Base-by-base conservation (phyloP, 2,888 invertebrate genomes). In the Dusona sp. region DNA sequence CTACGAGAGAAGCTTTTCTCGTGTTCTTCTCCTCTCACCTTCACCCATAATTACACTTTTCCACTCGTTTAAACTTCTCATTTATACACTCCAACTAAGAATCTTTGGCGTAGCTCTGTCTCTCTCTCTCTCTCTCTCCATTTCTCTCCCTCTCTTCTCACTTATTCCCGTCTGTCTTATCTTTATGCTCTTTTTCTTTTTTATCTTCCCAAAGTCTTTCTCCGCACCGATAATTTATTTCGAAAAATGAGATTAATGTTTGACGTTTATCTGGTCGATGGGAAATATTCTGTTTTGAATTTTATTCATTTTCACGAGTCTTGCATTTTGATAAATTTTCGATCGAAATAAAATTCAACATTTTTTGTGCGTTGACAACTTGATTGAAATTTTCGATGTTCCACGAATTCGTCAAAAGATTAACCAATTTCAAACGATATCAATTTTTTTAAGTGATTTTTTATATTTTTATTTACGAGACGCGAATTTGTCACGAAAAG, bases 1-100 rank as follows among this genome's bases (percentile, higher is more conserved):
- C 54, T 22, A 33, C 42, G 25, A 48, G 85, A 85, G 77, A 79
- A 87, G 87, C 87, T 89, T 73, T 80, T 84, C 80, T 84, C 88
- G 79, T 61, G 70, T 75, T 80, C 87, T 29, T 61, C 61, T 61
- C 85, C 88, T 88, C 87, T 38, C 72, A 67, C 64, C 79, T 73
- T 22, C 61, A 29, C 67, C 54, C 33, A 75, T 84, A 80, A 61
- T 72, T 73, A 73, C 61, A 57, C 78, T 57, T 73, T 70, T 84
- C 79, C 83, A 84, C 83, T 79, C 83, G 83, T 67, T 84, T 84
- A 79, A 84, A 84, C 79, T 79, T 74, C 73, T 79, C 83, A 79
- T 84, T 79, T 84, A 68, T 61, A 84, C 79, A 67, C 48, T 74
- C 67, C 33, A 29, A 25, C 33, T 61, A 54, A 61, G 57, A 33